A percentile compares a stretch with the other conserved stretches of the same genome.
Evolutionary conservation across 23 tunicate genomes (phyloP).

Genomic region (Ascidia mentula): DNA sequence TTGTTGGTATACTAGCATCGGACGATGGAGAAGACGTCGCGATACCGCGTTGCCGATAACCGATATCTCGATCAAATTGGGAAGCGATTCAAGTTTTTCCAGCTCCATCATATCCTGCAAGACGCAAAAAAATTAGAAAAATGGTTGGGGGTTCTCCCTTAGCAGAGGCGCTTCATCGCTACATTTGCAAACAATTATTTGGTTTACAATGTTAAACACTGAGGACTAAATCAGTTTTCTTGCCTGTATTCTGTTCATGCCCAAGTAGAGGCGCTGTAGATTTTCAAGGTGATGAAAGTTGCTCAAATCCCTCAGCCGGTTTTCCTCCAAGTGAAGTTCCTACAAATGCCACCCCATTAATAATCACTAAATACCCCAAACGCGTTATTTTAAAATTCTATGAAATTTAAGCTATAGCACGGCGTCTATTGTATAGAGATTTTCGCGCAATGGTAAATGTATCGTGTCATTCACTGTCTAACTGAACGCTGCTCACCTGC

Average conservation of each 20-base stretch:
- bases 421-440: too few relatives aligned
- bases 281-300: constrained; percentile 90
- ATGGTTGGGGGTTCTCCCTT: neutral
- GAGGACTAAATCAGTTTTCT: too few relatives aligned
- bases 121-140: neutral
- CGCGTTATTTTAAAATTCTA: too few relatives aligned
- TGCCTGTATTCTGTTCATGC: constrained; percentile 94
- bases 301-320: constrained; percentile 77
- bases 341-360: too few relatives aligned
- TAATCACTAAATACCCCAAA: too few relatives aligned
- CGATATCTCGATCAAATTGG: constrained; percentile 86
- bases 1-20: constrained; percentile 85
- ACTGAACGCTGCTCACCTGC: too few relatives aligned
- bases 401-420: too few relatives aligned
- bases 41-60: constrained; percentile 98
- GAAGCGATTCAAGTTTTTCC: constrained; percentile 81
- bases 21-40: constrained; percentile 91
- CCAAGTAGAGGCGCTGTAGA: constrained; percentile 85
- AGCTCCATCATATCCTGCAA: constrained; percentile 87
- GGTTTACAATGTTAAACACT: too few relatives aligned
- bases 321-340: constrained; percentile 96
- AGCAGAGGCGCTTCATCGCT: too few relatives aligned
- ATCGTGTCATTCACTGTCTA: too few relatives aligned
- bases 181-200: too few relatives aligned
- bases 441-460: too few relatives aligned